phyloP scores from a whole-genome alignment of 2,888 invertebrate genomes.

The Spilarctia lutea region DNA sequence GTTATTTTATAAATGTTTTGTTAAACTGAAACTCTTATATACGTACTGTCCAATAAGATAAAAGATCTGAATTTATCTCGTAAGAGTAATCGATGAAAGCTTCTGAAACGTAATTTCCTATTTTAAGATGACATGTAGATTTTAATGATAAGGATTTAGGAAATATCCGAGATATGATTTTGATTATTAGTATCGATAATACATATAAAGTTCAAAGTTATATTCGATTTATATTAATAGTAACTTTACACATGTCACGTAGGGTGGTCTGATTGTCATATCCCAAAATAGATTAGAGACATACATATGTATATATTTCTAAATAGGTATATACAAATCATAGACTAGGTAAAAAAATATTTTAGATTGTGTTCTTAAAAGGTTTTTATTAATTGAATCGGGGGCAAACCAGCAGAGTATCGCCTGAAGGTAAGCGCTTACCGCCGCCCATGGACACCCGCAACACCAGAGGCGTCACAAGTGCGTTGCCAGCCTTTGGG shows the following conservation, averaged over 20 bases:
- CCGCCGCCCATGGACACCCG: too few species aligned
- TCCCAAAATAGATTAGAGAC: neutral
- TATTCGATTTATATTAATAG: neutral
- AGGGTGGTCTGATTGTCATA: neutral
- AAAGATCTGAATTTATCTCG: conserved; percentile 56
- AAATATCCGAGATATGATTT: conserved; percentile 7
- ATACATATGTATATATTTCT: too few species aligned
- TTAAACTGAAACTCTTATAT: conserved; percentile 31
- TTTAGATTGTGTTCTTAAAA: too few species aligned
- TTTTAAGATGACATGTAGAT: neutral
- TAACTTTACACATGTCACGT: neutral
- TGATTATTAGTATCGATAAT: neutral
- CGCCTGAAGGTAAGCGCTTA: too few species aligned
- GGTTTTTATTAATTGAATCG: too few species aligned
- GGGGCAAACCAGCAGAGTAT: too few species aligned
- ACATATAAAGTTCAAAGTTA: neutral
- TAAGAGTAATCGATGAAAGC: conserved; percentile 56
- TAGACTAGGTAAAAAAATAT: too few species aligned
- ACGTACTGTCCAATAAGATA: conserved; percentile 50
- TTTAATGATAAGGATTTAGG: neutral
- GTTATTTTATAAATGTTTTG: neutral
- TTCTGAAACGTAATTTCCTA: conserved; percentile 53
- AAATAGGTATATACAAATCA: too few species aligned
- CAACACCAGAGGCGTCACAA: too few species aligned
- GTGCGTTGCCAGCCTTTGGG: too few species aligned